phyloP scores from a whole-genome alignment of 2,113 vertebrate genomes.

The Saccopteryx leptura region DNA sequence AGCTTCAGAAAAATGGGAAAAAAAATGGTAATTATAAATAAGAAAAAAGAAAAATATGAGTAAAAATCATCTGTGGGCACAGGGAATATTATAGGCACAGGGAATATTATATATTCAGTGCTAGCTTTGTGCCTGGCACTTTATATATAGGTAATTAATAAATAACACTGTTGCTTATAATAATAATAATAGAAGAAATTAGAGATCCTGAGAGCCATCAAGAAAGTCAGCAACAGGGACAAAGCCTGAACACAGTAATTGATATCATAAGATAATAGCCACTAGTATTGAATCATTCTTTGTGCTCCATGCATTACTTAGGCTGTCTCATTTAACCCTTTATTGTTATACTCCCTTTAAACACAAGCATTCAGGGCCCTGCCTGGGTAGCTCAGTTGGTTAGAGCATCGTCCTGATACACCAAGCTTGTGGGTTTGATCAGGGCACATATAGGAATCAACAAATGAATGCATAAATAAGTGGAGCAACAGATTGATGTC shows the following conservation, averaged over 20 bases:
- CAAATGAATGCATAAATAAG: no score
- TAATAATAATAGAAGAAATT: background rate
- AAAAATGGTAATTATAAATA: no score
- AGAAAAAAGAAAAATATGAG: constrained; percentile 2
- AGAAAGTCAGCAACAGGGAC: background rate
- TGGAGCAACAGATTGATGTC: no score
- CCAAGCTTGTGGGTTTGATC: no score
- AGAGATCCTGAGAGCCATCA: background rate
- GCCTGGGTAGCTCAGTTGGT: no score
- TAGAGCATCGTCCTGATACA: no score
- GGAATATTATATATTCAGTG: background rate
- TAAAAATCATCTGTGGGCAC: background rate
- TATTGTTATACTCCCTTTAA: background rate
- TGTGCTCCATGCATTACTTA: background rate
- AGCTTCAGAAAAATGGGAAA: no score
- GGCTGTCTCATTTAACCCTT: background rate
- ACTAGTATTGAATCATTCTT: background rate
- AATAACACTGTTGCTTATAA: background rate
- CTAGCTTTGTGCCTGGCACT: background rate
- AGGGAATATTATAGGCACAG: background rate
- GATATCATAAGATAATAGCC: background rate
- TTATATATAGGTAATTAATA: background rate
- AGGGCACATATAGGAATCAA: no score
- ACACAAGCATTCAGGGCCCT: background rate
- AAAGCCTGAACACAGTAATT: background rate